Base-by-base conservation (phyloP, 2,113 vertebrate genomes). In the Prietella phreatophila region DNA sequence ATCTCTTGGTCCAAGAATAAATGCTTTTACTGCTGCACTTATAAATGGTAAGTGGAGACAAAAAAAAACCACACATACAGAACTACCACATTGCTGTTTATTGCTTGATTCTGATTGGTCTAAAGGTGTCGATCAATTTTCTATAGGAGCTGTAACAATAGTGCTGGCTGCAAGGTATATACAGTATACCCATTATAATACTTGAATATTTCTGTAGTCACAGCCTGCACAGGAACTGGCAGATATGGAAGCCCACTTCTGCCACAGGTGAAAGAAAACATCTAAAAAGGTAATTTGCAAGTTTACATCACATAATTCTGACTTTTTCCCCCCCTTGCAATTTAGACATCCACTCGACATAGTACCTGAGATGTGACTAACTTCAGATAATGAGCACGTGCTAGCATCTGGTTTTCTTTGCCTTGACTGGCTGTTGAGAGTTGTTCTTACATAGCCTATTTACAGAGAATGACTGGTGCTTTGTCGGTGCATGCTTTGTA, bases 1-100 rank as follows among this genome's bases (percentile, higher is more conserved):
- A 3, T 47, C 42, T 61, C 5, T 86, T 55, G 63, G 47, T 22
- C 80, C 25, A 65, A 56, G 67, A 50, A 63, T 84, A 83, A 83
- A 88, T n/a, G 3, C 67, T 73, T 79, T 61, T 82, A 71, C 36
- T 11, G 36, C 67, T 39, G 71, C 39, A 55, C 47, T 78, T 55
- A 86, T 61, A 60, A 42, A 39, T 30, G 25, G 33, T 81, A 73
- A 47, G 60, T 58, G 75, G 47, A 53, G 75, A 53, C 75, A 42
- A 10, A 39, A 58, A 39, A 82, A 42, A 58, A 76, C 4, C 50
- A 50, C 75, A 4, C 8, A 47, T 25, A 50, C 39, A 30, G 14
- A 79, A 15, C 7, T 36, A 81, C 79, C n/a, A 81, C 15, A 58
- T 2, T 33, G 79, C 30, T 30, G 10, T 33, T 55, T 80, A 33